Base-by-base conservation (phyloP, 1,140 invertebrate genomes). In the Papilio dardanus region DNA sequence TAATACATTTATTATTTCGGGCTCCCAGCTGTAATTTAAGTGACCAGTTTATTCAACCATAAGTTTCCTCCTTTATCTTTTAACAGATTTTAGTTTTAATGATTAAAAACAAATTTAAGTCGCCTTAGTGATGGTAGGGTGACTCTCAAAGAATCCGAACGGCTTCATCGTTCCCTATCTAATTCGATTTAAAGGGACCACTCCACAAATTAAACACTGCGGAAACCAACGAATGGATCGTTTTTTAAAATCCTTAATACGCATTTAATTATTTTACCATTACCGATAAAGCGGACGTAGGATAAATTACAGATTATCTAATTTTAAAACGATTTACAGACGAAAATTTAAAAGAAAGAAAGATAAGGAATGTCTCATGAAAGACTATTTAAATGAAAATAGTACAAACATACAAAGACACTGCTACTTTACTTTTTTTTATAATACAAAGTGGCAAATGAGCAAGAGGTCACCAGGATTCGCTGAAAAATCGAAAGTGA, bases 101-200 rank as follows among this genome's bases (percentile, higher is more conserved):
- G 54, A 14, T 58, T 58, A 58, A 58, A 54, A 58, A 58, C 54
- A 58, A 58, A 58, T 58, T 58, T 62, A 62, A 62, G 54, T 62
- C 54, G 54, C 21, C 30, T 62, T 62, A 62, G 54, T 62, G 21
- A 24, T 62, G 54, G 54, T 62, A 62, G 21, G 54, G 24, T 68
- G 42, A 68, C 37, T 68, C 33, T 68, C 67, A 68, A 68, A 68
- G 33, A 68, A 68, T 37, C 42, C 37, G 14, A 68, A 68, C 67
- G 33, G 35, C 14, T 68, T 68, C 30, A 68, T 35, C 67, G 19
- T 68, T 68, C 67, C 67, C 19, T 68, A 35, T 68, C 35, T 68
- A 68, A 68, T 68, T 42, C 67, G 67, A 68, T 68, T 68, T 68
- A 40, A 37, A 68, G 67, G 67, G 67, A 21, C 67, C 16, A 37